Evolutionary conservation across 2,113 vertebrate species (phyloP).

Genomic region (Pampusana beccarii): DNA sequence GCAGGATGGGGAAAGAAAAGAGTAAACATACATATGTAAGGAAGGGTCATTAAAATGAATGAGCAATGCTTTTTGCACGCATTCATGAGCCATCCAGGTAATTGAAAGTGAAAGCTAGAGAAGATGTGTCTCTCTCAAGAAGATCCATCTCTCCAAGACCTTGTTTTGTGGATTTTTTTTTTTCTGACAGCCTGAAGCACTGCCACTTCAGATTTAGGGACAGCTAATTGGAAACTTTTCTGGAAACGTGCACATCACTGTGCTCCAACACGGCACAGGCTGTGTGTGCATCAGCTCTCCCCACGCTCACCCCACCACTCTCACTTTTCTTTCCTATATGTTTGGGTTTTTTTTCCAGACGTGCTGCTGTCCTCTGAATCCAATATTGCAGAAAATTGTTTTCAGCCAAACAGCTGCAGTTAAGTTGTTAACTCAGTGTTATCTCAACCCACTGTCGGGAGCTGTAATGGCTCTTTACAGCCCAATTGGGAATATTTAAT

Average conservation of each 20-base stretch:
- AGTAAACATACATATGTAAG: not conserved
- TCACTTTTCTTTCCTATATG: not conserved
- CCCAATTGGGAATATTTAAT: not conserved
- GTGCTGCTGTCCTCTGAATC: not conserved
- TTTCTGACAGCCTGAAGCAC: not conserved
- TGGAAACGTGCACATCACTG: not conserved
- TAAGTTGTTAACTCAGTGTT: not conserved
- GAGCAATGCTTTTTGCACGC: not conserved
- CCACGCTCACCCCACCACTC: accelerated
- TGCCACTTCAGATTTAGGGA: not conserved
- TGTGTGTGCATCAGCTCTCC: not conserved
- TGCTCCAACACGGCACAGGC: not conserved
- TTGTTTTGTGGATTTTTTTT: not conserved
- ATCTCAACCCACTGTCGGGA: not conserved
- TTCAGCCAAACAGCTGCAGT: not conserved
- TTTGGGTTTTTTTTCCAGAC: not conserved
- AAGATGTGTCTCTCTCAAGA: not conserved
- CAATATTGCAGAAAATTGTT: not conserved
- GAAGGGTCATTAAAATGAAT: not conserved
- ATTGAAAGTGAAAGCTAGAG: not conserved
- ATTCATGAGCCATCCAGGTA: not conserved
- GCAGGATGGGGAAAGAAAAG: not conserved
- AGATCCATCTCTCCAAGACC: not conserved
- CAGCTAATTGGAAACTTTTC: not conserved
- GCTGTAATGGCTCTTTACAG: not conserved